Evolutionary conservation across 53 echinoderm and acorn worm species (phyloP).

Genomic region (Mesocentrotus franciscanus): DNA sequence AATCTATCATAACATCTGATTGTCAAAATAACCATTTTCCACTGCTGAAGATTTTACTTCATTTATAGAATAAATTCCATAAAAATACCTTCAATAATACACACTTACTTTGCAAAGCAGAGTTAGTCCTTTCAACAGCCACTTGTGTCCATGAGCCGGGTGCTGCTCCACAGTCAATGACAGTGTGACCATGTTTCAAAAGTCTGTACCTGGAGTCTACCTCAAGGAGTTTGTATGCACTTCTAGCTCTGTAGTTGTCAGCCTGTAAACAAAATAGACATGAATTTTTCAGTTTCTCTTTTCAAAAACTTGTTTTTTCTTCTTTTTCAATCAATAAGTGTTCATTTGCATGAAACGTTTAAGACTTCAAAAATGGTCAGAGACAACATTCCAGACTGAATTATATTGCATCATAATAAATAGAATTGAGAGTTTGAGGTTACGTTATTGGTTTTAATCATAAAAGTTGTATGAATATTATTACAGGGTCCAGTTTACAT

Average conservation of each 20-base stretch:
- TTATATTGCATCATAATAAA: too few species aligned
- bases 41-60: too few species aligned
- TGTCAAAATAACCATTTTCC: too few species aligned
- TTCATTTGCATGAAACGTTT: neutral
- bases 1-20: too few species aligned
- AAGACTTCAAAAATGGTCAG: too few species aligned
- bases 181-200: slow-evolving; percentile 77
- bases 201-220: slow-evolving; percentile 76
- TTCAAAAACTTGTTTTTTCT: neutral
- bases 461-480: too few species aligned
- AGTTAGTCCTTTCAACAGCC: slow-evolving; percentile 79
- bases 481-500: too few species aligned
- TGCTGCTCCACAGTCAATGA: slow-evolving; percentile 95
- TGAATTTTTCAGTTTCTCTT: neutral
- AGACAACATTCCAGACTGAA: too few species aligned
- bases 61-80: too few species aligned
- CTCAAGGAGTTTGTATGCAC: slow-evolving; percentile 94
- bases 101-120: slow-evolving; percentile 35
- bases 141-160: slow-evolving; percentile 98
- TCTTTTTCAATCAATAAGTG: neutral
- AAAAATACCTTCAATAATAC: too few species aligned
- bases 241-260: slow-evolving; percentile 86
- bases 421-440: too few species aligned
- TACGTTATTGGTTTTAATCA: too few species aligned
- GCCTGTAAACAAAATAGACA: slow-evolving; percentile 64